Evolutionary conservation across 2,113 vertebrate species (phyloP).

Genomic region (Mus pahari): DNA sequence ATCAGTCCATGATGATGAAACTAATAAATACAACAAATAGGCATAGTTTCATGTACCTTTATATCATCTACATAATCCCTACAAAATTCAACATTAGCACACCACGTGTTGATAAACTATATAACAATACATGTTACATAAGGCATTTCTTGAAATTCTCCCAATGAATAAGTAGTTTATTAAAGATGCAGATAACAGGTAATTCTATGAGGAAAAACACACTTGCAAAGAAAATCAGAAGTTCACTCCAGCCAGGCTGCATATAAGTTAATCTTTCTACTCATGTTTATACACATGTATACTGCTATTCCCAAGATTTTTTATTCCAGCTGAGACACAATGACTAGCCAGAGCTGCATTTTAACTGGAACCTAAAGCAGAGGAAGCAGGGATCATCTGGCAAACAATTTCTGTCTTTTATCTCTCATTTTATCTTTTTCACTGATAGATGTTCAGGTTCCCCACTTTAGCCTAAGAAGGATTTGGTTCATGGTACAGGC

Average conservation of each 20-base stretch:
- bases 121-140: neutral
- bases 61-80: neutral
- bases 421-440: neutral
- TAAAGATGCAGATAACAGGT: neutral
- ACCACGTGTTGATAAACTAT: neutral
- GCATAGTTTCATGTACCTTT: neutral
- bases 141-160: neutral
- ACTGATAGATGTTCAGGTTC: neutral
- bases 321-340: slow-evolving; percentile 14
- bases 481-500: neutral
- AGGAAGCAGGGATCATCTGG: neutral
- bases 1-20: too few species aligned
- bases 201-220: neutral
- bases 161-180: neutral
- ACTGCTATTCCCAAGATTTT: slow-evolving; percentile 56
- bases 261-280: neutral
- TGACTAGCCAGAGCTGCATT: slow-evolving; percentile 39
- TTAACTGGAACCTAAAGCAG: slow-evolving; percentile 38
- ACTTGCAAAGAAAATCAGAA: neutral
- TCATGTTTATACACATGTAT: slow-evolving; percentile 52
- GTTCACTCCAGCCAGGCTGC: too few species aligned
- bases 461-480: neutral
- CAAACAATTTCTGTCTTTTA: neutral
- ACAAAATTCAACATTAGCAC: neutral
- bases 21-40: neutral